phyloP scores from a whole-genome alignment of 1,140 invertebrate genomes.

The Eueides isabella region DNA sequence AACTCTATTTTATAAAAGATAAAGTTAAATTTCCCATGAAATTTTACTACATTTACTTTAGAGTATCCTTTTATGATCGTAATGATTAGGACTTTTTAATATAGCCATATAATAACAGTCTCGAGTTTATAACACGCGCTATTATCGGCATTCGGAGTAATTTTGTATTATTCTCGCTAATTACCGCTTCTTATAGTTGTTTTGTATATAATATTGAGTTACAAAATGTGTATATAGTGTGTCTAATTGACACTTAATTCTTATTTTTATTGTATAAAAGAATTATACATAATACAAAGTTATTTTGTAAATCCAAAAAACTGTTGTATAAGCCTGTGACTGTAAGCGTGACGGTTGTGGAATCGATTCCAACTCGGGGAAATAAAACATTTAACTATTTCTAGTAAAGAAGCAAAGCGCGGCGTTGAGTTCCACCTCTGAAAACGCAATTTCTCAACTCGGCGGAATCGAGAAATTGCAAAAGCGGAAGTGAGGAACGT shows the following conservation, averaged over 20 bases:
- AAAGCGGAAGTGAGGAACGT: no score
- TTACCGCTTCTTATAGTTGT: conserved; percentile 31
- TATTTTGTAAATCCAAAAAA: background rate
- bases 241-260: background rate
- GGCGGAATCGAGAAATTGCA: no score
- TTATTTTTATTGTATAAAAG: background rate
- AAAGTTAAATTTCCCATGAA: conserved; percentile 8
- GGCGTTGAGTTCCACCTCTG: no score
- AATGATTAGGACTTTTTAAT: conserved; percentile 47
- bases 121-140: conserved; percentile 40
- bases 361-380: no score
- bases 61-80: conserved; percentile 40
- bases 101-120: conserved; percentile 44
- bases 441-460: no score
- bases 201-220: conserved; percentile 17
- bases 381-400: no score
- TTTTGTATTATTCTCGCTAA: conserved; percentile 35
- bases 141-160: conserved; percentile 40
- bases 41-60: conserved; percentile 30
- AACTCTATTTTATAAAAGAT: background rate
- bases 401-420: no score
- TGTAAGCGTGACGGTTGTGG: no score
- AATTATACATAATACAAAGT: background rate
- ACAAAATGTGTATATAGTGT: background rate
- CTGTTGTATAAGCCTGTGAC: no score